phyloP scores from a whole-genome alignment of 2,888 invertebrate species.

The Dermolepida albohirtum region DNA sequence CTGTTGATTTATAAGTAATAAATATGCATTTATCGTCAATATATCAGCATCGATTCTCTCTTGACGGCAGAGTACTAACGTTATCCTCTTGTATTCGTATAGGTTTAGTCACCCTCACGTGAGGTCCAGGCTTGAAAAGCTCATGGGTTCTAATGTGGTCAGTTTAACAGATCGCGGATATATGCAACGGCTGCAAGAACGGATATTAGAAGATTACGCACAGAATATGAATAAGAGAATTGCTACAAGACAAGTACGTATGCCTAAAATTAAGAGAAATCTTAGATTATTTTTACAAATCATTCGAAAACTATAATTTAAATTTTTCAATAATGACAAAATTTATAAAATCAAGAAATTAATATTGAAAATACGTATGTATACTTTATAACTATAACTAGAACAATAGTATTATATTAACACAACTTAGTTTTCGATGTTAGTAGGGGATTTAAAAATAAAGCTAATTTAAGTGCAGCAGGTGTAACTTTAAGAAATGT shows the following conservation, averaged over 20 bases:
- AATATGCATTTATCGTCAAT: constrained; percentile 7
- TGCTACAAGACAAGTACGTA: constrained; percentile 71
- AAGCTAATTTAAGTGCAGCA: too few species aligned
- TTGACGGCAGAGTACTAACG: constrained; percentile 14
- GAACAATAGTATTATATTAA: too few species aligned
- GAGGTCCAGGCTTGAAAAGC: constrained; percentile 74
- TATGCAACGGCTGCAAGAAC: constrained; percentile 74
- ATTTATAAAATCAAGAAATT: too few species aligned
- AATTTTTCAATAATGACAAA: too few species aligned
- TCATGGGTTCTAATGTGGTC: constrained; percentile 78
- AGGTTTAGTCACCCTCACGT: constrained; percentile 76
- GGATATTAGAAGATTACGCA: constrained; percentile 74
- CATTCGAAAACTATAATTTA: too few species aligned
- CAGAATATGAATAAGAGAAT: constrained; percentile 74
- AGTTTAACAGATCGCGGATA: constrained; percentile 75
- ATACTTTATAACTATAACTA: too few species aligned
- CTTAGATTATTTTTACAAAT: not conserved
- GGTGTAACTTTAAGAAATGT: too few species aligned
- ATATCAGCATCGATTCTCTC: not conserved
- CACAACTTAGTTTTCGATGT: too few species aligned
- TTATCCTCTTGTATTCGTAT: constrained; percentile 45
- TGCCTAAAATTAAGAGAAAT: not conserved
- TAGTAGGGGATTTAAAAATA: too few species aligned
- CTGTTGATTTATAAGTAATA: constrained; percentile 5
- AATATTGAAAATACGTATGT: too few species aligned